Evolutionary conservation across 2,113 vertebrate genomes (phyloP).

Genomic region (Seriola dumerili): DNA sequence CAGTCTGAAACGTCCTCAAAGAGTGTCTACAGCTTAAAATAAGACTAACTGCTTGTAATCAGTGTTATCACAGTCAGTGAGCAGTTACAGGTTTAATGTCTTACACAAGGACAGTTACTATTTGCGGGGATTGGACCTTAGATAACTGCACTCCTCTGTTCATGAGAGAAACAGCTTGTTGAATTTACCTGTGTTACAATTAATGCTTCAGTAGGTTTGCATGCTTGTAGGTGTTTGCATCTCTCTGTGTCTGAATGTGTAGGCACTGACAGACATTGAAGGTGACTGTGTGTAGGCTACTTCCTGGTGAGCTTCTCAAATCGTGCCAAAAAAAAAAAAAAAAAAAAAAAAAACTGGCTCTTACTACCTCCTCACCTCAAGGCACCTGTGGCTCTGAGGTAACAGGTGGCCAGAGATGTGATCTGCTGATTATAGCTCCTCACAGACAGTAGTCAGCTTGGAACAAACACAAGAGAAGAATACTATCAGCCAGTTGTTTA

Average conservation of each 20-base stretch:
- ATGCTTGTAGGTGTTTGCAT: neutral
- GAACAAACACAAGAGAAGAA: slow-evolving; percentile 14
- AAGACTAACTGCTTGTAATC: slow-evolving; percentile 14
- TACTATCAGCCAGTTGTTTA: slow-evolving; percentile 11
- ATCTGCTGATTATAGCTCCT: slow-evolving; percentile 47
- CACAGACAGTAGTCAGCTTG: slow-evolving; percentile 24
- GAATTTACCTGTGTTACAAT: neutral
- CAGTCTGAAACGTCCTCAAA: slow-evolving; percentile 13
- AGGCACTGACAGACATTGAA: slow-evolving; percentile 9
- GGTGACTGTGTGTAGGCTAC: slow-evolving; percentile 5
- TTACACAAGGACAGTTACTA: neutral
- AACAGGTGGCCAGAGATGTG: slow-evolving; percentile 71
- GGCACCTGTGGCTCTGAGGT: slow-evolving; percentile 66
- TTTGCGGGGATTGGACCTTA: neutral
- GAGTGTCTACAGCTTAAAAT: slow-evolving; percentile 9
- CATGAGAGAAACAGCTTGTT: neutral
- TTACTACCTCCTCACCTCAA: slow-evolving; percentile 39
- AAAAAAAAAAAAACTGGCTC: slow-evolving; percentile 25
- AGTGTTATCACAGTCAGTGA: neutral
- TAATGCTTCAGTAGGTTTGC: neutral
- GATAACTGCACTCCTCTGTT: neutral
- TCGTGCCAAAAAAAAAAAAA: slow-evolving; percentile 31
- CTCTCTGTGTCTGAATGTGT: slow-evolving; percentile 9
- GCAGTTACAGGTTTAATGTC: neutral
- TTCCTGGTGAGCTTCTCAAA: slow-evolving; percentile 36